Percentiles rank a stretch among this genome's conserved stretches.
Evolutionary conservation across 35 echinoderm and acorn worm genomes (phyloP).

Genomic region (Anneissia japonica): DNA sequence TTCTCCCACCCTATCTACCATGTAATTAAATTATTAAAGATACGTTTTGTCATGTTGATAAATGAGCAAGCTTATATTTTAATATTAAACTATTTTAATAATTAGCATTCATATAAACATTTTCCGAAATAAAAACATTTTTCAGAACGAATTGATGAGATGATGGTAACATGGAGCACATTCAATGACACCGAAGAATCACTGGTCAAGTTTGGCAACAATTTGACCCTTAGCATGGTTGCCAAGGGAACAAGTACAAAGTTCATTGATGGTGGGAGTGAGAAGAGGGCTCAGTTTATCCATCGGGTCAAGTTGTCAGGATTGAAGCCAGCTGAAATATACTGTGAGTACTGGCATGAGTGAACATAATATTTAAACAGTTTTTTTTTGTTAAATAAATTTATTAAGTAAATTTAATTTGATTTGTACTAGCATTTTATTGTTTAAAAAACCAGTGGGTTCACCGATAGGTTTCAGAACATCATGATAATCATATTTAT

Average conservation of each 20-base stretch:
- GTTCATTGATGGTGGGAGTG: constrained; percentile 74
- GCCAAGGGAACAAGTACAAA: constrained; percentile 58
- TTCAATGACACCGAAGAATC: constrained; percentile 53
- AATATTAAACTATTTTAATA: too few relatives aligned
- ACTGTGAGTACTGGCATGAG: constrained; percentile 63
- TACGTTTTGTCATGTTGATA: too few relatives aligned
- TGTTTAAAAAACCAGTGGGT: too few relatives aligned
- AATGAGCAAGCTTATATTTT: too few relatives aligned
- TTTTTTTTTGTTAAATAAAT: not conserved
- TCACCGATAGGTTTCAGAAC: too few relatives aligned
- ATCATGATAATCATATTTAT: too few relatives aligned
- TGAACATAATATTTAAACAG: not conserved
- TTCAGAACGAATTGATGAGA: too few relatives aligned
- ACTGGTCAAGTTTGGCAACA: constrained; percentile 53
- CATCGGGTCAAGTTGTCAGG: constrained; percentile 66
- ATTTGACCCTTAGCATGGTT: constrained; percentile 19
- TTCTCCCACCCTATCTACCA: too few relatives aligned
- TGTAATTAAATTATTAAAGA: too few relatives aligned
- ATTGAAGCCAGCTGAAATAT: constrained; percentile 47
- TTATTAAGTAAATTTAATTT: not conserved
- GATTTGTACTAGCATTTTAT: not conserved
- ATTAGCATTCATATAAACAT: too few relatives aligned
- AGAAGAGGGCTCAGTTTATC: constrained; percentile 67
- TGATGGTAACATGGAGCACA: constrained; percentile 96
- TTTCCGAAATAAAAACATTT: too few relatives aligned